Base-by-base conservation (phyloP, 2,113 vertebrate genomes). In the Nanorana parkeri region DNA sequence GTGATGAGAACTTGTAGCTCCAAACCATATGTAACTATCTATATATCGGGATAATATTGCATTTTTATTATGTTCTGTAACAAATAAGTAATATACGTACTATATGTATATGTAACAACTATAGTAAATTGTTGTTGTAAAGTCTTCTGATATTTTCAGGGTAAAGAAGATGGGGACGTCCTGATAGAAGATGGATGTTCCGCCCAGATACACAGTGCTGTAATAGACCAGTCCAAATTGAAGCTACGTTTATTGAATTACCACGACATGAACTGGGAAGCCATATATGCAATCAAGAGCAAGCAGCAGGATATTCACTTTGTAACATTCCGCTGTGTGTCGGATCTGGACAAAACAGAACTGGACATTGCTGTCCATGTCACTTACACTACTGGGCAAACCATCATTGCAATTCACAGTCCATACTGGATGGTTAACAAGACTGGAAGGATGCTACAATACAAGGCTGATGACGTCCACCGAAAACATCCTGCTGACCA, bases 381-480 rank as follows among this genome's bases (percentile, higher is more conserved):
- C 80, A 94, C 93, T 74, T 96, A 96, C 23, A 93, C 93, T 64
- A 88, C 85, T n/a, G 96, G 96, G 56, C 95, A 98, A 87, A 90
- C 92, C 13, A 65, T 94, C 85, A 83, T 98, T 78, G 94, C 93
- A 52, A 89, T 99, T 87, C 95, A 98, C 84, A 96, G 96, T 67
- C 97, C 98, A 0, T 99, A 99, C 67, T 99, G 98, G 98, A 97
- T 99, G 97, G 91, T 98, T 69, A 99, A 99, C 89, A 98, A 98
- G 90, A 99, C 98, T 0, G 91, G 92, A 41, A 92, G 97, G 77
- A 89, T 99, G 94, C 87, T 99, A 84, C 98, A 99, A 5, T 99
- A 99, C 89, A 98, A 98, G 91, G 96, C 97, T 0, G 98, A 99
- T 84, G 98, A 97, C 73, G 95, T 99, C 87, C 98, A 99, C 86